Conservation (phyloP, 2,113 vertebrate species). For the Neogobius melanostomus region DNA sequence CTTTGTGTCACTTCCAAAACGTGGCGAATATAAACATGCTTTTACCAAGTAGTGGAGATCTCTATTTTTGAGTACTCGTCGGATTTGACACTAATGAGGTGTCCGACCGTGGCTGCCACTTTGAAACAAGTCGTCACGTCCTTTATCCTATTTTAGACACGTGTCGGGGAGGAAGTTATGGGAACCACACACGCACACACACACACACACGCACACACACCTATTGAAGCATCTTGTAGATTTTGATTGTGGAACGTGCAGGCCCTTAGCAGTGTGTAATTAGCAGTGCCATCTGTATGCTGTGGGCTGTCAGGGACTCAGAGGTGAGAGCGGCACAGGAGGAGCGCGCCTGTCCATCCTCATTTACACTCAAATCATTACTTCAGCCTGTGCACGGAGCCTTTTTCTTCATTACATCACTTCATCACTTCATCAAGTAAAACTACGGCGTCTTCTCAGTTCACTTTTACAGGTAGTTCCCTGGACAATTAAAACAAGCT, state of each 20-base stretch:
- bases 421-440: slow-evolving; percentile 36
- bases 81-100: slow-evolving; percentile 46
- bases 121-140: slow-evolving; percentile 14
- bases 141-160: slow-evolving; percentile 35
- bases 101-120: slow-evolving; percentile 26
- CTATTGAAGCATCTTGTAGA: slow-evolving; percentile 8
- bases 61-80: slow-evolving; percentile 7
- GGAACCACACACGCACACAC: slow-evolving; percentile 15
- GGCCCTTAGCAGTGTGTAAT: slow-evolving; percentile 60
- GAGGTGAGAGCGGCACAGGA: slow-evolving; percentile 63
- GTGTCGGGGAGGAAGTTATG: slow-evolving; percentile 36
- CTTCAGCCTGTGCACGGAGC: slow-evolving; percentile 45
- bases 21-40: background rate
- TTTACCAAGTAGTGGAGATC: slow-evolving; percentile 3
- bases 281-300: slow-evolving; percentile 71
- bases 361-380: slow-evolving; percentile 69
- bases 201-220: background rate
- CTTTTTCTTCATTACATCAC: slow-evolving; percentile 39
- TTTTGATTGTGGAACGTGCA: slow-evolving; percentile 38
- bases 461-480: background rate
- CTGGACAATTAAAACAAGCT: background rate
- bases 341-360: slow-evolving; percentile 62
- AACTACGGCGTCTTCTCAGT: slow-evolving; percentile 44
- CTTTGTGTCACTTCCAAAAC: background rate
- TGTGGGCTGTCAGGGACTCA: slow-evolving; percentile 60